Conservation (phyloP, 2,888 invertebrate genomes). For the Pediacus dermestoides region DNA sequence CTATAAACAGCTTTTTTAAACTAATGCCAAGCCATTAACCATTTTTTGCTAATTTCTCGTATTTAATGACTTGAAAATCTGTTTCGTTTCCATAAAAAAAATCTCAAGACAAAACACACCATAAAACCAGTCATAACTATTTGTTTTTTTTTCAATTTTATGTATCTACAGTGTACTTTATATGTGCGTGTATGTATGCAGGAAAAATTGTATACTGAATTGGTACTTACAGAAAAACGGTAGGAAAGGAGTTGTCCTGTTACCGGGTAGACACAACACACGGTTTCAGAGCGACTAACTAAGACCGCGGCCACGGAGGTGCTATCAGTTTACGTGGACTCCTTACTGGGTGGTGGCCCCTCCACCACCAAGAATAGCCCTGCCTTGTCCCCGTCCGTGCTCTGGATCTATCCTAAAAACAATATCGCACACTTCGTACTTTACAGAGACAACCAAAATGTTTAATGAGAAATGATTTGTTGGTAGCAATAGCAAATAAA, state of each 20-base stretch:
- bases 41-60: no score
- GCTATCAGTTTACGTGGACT: conserved; percentile 43
- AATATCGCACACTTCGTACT: neutral
- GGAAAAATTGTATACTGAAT: no score
- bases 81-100: no score
- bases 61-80: no score
- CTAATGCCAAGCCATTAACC: no score
- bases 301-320: conserved; percentile 27
- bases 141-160: no score
- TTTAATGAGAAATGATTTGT: conserved; percentile 1
- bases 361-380: conserved; percentile 37
- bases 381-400: neutral
- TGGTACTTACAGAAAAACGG: neutral
- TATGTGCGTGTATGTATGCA: no score
- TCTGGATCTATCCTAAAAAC: conserved; percentile 3
- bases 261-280: conserved; percentile 33
- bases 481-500: no score
- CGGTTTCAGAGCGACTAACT: conserved; percentile 41
- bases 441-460: conserved; percentile 1
- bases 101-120: no score
- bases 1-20: no score
- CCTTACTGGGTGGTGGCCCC: conserved; percentile 40
- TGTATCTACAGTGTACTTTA: no score
- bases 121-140: no score
- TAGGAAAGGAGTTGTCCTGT: conserved; percentile 8